Percentiles rank a stretch among this genome's conserved stretches.
Evolutionary conservation across 2,888 invertebrate species (phyloP).

Genomic region (Saturnia pavonia): DNA sequence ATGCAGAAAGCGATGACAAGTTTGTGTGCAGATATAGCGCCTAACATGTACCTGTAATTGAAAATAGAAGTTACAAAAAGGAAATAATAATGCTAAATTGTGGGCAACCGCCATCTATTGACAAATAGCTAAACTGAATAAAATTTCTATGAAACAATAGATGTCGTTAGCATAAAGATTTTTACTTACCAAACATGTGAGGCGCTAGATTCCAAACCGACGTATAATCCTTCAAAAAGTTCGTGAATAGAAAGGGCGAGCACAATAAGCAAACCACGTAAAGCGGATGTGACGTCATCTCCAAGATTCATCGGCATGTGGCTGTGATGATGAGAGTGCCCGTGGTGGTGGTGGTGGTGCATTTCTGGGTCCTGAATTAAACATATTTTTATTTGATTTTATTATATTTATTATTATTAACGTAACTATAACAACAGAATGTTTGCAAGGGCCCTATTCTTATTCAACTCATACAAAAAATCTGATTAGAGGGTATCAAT

Average conservation of each 20-base stretch:
- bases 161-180: conserved; percentile 28
- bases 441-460: neutral
- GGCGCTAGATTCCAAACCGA: conserved; percentile 86
- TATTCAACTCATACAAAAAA: neutral
- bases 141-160: conserved; percentile 35
- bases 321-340: conserved; percentile 66
- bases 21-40: conserved; percentile 92
- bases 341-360: conserved; percentile 37
- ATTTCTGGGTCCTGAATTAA: conserved; percentile 58
- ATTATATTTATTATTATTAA: neutral
- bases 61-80: too few relatives aligned
- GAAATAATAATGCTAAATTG: too few relatives aligned
- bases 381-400: neutral
- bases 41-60: conserved; percentile 87
- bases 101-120: conserved; percentile 49
- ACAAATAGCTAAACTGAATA: conserved; percentile 24
- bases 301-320: conserved; percentile 67
- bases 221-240: conserved; percentile 92
- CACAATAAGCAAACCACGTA: conserved; percentile 90
- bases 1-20: conserved; percentile 94
- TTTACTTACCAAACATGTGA: conserved; percentile 64
- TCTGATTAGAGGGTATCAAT: neutral
- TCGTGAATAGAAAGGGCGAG: conserved; percentile 93
- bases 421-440: neutral
- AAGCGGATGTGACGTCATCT: conserved; percentile 76